Percentiles rank a stretch among this genome's conserved stretches.
phyloP scores from a whole-genome alignment of 2,113 vertebrate species.

The Lepus timidus region DNA sequence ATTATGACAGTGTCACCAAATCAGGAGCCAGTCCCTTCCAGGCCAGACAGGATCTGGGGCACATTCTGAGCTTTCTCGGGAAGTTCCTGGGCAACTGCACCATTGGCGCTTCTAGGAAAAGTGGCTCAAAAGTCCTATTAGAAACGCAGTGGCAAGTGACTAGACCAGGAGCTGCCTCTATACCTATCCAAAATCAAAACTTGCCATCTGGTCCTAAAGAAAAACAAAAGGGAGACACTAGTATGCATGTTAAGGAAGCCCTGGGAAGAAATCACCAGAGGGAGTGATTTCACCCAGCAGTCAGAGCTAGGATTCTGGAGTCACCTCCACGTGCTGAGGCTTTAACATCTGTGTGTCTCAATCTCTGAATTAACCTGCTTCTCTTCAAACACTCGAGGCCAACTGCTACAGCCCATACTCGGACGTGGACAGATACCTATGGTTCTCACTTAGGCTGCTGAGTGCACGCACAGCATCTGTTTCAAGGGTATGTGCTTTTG shows the following conservation, averaged over 20 bases:
- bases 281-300: conserved; percentile 1
- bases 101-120: neutral
- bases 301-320: neutral
- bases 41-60: neutral
- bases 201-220: neutral
- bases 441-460: neutral
- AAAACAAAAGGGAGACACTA: conserved; percentile 14
- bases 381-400: conserved; percentile 6
- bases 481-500: neutral
- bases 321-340: neutral
- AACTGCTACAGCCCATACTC: neutral
- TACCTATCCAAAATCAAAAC: conserved; percentile 25
- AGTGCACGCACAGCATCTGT: neutral
- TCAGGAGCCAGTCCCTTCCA: neutral
- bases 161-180: neutral
- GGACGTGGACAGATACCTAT: neutral
- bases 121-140: neutral
- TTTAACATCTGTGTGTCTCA: conserved; percentile 23
- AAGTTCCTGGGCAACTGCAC: neutral
- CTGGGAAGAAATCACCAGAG: neutral
- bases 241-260: neutral
- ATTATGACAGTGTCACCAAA: neutral
- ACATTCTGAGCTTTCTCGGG: neutral
- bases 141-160: neutral
- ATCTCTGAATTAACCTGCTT: conserved; percentile 39